Evolutionary conservation across 1,140 invertebrate species (phyloP), one percentile per base, ranked within the genome.

Genomic region (Physella acuta): DNA sequence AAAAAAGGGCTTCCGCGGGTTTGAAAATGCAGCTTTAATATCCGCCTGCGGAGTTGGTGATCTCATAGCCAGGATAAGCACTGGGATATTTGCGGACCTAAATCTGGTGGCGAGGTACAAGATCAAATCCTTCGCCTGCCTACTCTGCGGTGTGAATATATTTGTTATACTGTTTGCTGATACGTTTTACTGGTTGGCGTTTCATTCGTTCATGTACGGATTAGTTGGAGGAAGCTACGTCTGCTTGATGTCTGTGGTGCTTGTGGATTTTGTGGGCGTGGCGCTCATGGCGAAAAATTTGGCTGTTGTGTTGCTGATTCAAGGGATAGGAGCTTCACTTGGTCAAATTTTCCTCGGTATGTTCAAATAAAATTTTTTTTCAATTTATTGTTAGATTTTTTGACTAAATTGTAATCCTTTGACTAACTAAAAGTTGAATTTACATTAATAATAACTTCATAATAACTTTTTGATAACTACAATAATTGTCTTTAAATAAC

Each of bases 271-370:
- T 37, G 76, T 81, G 16, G 80, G 80, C 14, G 28, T 81, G 34
- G 28, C 72, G 36, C 24, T 73, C 20, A 73, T 81, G 75, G 73
- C 77, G 0, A 74, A 75, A 33, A 76, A 74, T 24, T 70, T 80
- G 33, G 76, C 74, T 14, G 68, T 79, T 0, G 69, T 81, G 14
- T 56, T 81, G 14, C 70, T 81, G 31, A 74, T 81, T 26, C 78
- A 81, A 58, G 80, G 78, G 2, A 37, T 76, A 2, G 79, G 79
- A 53, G 76, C 78, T 26, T 73, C 79, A 20, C 37, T 78, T n/a
- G 80, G 78, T n/a, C 78, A 81, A 64, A 76, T 74, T 0, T 36
- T 79, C 31, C 63, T 79, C 59, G 80, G 80, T 81, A 76, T 68
- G 65, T 39, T 5, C 1, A 2, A 28, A 16, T 31, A 34, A 49